Conservation (phyloP, 2,888 invertebrate genomes). For the Pyrocoelia pectoralis region DNA sequence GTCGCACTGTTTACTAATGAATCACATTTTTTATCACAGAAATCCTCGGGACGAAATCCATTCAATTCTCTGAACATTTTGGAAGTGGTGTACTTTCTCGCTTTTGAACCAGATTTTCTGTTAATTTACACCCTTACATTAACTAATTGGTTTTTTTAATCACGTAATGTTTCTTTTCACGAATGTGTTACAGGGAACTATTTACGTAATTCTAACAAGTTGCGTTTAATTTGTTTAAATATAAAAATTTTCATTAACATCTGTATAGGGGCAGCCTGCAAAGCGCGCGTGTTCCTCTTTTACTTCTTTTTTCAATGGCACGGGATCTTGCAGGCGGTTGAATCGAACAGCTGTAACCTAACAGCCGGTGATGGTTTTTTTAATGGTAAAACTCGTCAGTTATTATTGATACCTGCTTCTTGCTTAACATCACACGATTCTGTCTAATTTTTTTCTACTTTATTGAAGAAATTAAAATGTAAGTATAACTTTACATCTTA, state of each 20-base stretch:
- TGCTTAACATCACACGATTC: slow-evolving; percentile 39
- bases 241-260: background rate
- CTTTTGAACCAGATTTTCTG: too few species aligned
- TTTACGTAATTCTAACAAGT: too few species aligned
- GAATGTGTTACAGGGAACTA: too few species aligned
- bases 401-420: slow-evolving; percentile 46
- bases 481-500: background rate
- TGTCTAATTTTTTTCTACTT: too few species aligned
- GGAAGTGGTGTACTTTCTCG: too few species aligned
- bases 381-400: slow-evolving; percentile 47
- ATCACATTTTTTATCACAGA: too few species aligned
- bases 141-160: too few species aligned
- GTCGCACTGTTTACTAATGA: too few species aligned
- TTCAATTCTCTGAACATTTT: too few species aligned
- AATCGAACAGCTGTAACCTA: slow-evolving; percentile 45
- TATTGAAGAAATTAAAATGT: background rate
- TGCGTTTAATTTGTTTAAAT: background rate
- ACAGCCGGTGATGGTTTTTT: slow-evolving; percentile 45
- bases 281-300: slow-evolving; percentile 18
- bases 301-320: slow-evolving; percentile 24
- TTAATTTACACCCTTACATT: too few species aligned
- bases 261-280: slow-evolving; percentile 8
- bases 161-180: too few species aligned
- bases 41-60: too few species aligned
- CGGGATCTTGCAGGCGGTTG: slow-evolving; percentile 39